Base-by-base conservation (phyloP, 2,113 vertebrate genomes). In the Uropsilus gracilis region DNA sequence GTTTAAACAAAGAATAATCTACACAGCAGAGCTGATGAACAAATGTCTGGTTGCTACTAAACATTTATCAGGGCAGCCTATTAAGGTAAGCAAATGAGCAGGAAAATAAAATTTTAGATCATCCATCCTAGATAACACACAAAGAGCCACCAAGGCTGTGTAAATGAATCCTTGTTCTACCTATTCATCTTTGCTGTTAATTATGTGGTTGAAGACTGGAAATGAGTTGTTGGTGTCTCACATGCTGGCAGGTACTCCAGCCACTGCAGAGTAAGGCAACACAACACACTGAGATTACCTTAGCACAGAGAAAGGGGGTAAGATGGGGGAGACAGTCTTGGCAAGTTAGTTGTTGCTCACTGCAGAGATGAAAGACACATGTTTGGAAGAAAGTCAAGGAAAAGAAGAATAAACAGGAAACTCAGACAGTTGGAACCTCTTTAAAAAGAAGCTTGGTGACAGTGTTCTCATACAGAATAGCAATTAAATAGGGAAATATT, bases 361-460 rank as follows among this genome's bases (percentile, higher is more conserved):
- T 53, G 69, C 85, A 86, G 86, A 94, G 96, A 97, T 93, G 69
- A 97, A 96, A 97, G 83, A 84, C 84, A 84, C 53, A 26, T 22
- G 69, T 84, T 93, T 96, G 96, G 91, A 90, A 96, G 71, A 89
- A 94, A 89, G 90, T 95, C 97, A 95, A 90, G 97, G 72, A 77
- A 94, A 95, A 37, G 50, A 55, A 64, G 34, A 84, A 82, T 86
- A 92, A 84, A 78, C 26, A 85, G 12, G 68, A 73, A 95, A 92
- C 39, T 39, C 3, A 95, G 94, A 66, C 53, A 59, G 83, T 46
- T 63, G 63, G 84, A 93, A 86, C 39, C 85, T 63, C 63, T 88
- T 95, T 14, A 53, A 84, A 72, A 85, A 80, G 89, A 42, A 94
- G 20, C 42, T 86, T 55, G 12, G 73, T 76, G 80, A 90, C 59